These are phyloP conservation scores for Clusia tigrina DNA, from an alignment of 2,888 invertebrate genomes.

Conservation along the genomic window DNA sequence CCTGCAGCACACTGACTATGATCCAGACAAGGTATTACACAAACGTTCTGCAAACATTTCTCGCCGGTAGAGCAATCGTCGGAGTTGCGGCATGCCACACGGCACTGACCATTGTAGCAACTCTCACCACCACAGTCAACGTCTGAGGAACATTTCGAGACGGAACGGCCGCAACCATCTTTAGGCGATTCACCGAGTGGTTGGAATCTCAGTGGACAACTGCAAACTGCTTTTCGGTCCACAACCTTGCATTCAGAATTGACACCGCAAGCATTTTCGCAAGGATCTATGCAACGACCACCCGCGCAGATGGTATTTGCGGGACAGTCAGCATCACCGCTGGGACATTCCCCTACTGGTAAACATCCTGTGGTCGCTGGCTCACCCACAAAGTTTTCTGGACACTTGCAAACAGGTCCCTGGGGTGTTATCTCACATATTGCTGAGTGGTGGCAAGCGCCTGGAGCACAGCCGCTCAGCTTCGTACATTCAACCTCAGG, in stretches of 20 bases:
- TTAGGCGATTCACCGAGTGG: constrained; percentile 70
- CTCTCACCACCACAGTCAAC: constrained; percentile 80
- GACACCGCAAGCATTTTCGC: constrained; percentile 81
- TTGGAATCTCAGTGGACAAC: constrained; percentile 79
- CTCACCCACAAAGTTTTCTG: constrained; percentile 79
- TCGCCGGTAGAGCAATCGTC: constrained; percentile 83
- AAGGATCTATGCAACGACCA: constrained; percentile 81
- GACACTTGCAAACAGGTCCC: constrained; percentile 82
- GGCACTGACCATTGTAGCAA: constrained; percentile 85
- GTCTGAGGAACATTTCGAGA: constrained; percentile 74
- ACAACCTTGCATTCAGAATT: constrained; percentile 84
- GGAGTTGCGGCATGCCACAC: constrained; percentile 78
- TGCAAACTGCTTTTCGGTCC: constrained; percentile 79
- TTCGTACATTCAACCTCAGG: constrained; percentile 82
- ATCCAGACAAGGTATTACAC: constrained; percentile 79
- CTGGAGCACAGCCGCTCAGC: constrained; percentile 76
- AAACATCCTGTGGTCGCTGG: constrained; percentile 78
- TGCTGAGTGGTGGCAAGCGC: constrained; percentile 83
- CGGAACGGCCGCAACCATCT: constrained; percentile 77
- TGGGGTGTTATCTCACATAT: constrained; percentile 75
- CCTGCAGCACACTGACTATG: constrained; percentile 82
- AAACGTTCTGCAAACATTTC: constrained; percentile 79
- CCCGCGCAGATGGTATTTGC: constrained; percentile 75
- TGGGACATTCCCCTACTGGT: constrained; percentile 78
- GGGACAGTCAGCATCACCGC: constrained; percentile 79